Conservation (phyloP, 2,888 invertebrate species). For the Drosophila sordidula region DNA sequence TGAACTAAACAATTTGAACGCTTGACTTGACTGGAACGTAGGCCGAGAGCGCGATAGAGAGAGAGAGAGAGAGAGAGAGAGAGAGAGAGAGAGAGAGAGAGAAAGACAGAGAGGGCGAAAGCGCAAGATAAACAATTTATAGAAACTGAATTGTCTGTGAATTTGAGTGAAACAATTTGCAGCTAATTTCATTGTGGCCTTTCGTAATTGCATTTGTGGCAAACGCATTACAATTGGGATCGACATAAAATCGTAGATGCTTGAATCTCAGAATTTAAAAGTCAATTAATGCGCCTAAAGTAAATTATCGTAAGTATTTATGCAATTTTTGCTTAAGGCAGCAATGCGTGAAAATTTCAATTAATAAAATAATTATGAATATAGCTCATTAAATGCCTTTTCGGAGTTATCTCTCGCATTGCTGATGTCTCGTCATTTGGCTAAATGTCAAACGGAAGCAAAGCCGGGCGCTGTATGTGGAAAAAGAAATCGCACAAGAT, state of each 20-base stretch:
- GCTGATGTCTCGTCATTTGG: slow-evolving; percentile 56
- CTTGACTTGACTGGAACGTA: slow-evolving; percentile 26
- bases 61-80: background rate
- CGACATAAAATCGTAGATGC: slow-evolving; percentile 11
- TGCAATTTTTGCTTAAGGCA: background rate
- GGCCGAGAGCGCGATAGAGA: background rate
- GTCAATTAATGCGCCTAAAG: slow-evolving; percentile 5
- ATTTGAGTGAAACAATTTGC: slow-evolving; percentile 41
- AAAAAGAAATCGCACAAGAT: slow-evolving; percentile 56
- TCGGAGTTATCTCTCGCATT: slow-evolving; percentile 20
- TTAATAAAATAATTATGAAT: slow-evolving; percentile 32
- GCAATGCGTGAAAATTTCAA: background rate
- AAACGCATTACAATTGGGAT: slow-evolving; percentile 21
- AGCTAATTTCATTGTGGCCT: slow-evolving; percentile 50
- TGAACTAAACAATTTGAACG: slow-evolving; percentile 37
- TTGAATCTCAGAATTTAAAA: background rate
- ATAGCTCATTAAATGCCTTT: slow-evolving; percentile 39
- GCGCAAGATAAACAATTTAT: slow-evolving; percentile 18
- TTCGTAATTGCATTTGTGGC: slow-evolving; percentile 39
- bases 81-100: no score
- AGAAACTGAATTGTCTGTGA: slow-evolving; percentile 31
- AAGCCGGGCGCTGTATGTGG: slow-evolving; percentile 12
- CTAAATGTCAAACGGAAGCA: slow-evolving; percentile 69
- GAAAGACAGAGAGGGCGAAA: background rate
- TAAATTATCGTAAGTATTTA: slow-evolving; percentile 31